Base-by-base conservation (phyloP, 2,113 vertebrate genomes). In the Balaenoptera acutorostrata region DNA sequence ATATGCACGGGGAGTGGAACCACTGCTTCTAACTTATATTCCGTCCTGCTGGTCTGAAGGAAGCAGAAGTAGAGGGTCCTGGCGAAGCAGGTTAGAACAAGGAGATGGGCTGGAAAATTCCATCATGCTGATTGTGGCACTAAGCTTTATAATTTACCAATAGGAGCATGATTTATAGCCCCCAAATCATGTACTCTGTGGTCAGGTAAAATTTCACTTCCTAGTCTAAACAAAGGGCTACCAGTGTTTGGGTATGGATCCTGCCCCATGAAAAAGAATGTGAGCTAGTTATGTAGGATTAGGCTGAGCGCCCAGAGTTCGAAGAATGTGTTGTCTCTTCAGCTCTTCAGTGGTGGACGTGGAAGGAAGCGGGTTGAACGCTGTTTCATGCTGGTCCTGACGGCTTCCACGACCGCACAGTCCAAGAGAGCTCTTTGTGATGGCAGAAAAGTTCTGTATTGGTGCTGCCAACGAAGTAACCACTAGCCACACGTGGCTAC, bases 361-460 rank as follows among this genome's bases (percentile, higher is more conserved):
- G 5, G 23, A 63, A 44, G 27, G 21, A 14, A 25, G 6, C 11
- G 23, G 4, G 8, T 9, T 66, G n/a, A 88, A 23, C 4, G 3
- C 46, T 12, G 4, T 68, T 63, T 46, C 29, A 39, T 29, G 2
- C 31, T 20, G 59, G 61, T 52, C 71, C 27, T 64, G 18, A 25
- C 0, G 5, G 31, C 12, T 7, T 83, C 46, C 44, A 27, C 0
- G 31, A 5, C 23, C n/a, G 15, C 2, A 0, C 25, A 0, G 11
- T 49, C 4, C 44, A 27, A 2, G 71, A 33, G 12, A 46, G 12
- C 14, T n/a, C 55, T n/a, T 18, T 12, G 29, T 10, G 23, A 36
- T 14, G 17, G 52, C 5, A 44, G 8, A 31, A 49, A 17, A 9
- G 15, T 18, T 55, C 55, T 39, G 0, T 7, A 1, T 85, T 33